phyloP scores from a whole-genome alignment of 1,140 invertebrate species.

The Aleiodes sp. region DNA sequence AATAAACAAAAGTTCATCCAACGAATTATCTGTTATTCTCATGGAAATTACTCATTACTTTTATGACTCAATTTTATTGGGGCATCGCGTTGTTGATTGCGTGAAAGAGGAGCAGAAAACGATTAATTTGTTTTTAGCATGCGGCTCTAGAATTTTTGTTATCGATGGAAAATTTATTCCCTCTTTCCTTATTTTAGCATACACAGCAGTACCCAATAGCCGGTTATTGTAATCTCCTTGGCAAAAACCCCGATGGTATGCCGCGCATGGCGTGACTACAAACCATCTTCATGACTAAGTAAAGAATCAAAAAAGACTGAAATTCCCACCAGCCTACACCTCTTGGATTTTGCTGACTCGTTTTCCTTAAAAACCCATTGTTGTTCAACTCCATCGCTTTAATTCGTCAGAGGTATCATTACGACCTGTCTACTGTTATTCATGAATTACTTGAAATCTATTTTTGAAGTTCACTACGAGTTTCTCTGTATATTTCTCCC shows the following conservation, averaged over 20 bases:
- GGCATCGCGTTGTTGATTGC: not conserved
- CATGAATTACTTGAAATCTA: not conserved
- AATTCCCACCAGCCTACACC: not conserved
- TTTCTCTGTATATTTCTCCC: not conserved
- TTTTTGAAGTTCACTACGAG: not conserved
- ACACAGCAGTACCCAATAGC: not conserved
- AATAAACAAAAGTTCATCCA: too few species aligned
- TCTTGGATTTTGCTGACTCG: conserved; percentile 17
- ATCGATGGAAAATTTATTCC: conserved; percentile 9
- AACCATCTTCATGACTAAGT: conserved; percentile 22
- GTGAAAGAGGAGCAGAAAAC: not conserved
- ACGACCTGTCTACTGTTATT: not conserved
- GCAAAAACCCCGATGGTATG: not conserved
- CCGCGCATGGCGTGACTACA: conserved; percentile 24
- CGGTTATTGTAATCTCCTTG: not conserved
- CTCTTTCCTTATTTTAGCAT: not conserved
- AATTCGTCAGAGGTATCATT: not conserved
- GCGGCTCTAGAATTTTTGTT: not conserved
- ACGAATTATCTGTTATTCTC: too few species aligned
- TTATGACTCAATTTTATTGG: not conserved
- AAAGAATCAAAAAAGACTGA: not conserved
- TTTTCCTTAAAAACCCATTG: conserved; percentile 8
- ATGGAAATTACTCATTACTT: not conserved
- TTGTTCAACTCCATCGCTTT: not conserved
- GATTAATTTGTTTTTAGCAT: conserved; percentile 11